Conservation (phyloP, 2,888 invertebrate species). For the Nudaria mundana region DNA sequence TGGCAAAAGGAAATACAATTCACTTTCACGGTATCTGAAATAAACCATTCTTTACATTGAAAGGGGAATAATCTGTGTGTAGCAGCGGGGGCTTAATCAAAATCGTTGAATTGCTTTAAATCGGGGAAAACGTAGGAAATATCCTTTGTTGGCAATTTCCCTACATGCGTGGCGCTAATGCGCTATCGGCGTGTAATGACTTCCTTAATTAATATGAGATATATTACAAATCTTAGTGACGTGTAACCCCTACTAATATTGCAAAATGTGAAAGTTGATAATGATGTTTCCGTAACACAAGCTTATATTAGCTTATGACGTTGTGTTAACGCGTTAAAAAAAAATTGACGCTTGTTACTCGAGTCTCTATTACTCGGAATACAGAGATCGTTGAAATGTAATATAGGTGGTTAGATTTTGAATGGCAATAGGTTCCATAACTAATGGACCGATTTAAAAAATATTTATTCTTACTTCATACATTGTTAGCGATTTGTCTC, state of each 20-base stretch:
- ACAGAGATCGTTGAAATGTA: no score
- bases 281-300: no score
- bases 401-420: no score
- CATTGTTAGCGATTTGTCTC: no score
- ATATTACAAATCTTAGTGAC: constrained; percentile 42
- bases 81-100: constrained; percentile 80
- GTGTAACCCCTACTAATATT: constrained; percentile 22
- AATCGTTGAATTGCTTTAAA: constrained; percentile 81
- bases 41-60: constrained; percentile 79
- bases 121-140: constrained; percentile 80
- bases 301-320: no score
- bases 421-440: no score
- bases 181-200: constrained; percentile 78
- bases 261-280: no score
- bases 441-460: no score
- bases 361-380: no score
- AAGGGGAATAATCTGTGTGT: constrained; percentile 78
- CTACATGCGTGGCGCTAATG: constrained; percentile 75
- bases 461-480: no score
- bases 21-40: constrained; percentile 78
- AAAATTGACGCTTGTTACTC: no score
- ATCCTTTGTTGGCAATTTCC: constrained; percentile 78
- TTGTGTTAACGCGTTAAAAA: no score
- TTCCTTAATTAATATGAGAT: constrained; percentile 80
- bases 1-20: constrained; percentile 76